phyloP scores from a whole-genome alignment of 2,113 vertebrate genomes.

The Meriones unguiculatus region DNA sequence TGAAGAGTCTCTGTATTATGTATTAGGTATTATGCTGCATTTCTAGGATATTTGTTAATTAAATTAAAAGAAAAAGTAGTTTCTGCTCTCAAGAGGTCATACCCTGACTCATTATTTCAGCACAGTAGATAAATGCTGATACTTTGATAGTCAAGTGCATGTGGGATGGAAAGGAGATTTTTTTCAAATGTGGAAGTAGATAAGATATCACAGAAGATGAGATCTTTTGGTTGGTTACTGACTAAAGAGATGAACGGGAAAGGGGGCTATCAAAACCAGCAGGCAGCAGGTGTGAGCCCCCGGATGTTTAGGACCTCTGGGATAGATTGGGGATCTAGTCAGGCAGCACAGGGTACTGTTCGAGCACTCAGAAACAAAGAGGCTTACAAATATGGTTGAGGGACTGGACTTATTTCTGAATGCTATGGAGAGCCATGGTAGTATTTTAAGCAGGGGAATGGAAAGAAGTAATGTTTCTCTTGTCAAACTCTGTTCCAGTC shows the following conservation, averaged over 20 bases:
- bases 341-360: not conserved
- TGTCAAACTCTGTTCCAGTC: not conserved
- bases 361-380: not conserved
- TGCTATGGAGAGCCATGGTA: not conserved
- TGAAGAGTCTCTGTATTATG: not conserved
- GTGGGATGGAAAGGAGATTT: not conserved
- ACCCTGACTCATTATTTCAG: not conserved
- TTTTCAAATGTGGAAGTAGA: not conserved
- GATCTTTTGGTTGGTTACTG: not conserved
- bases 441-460: not conserved
- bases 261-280: not conserved
- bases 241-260: not conserved
- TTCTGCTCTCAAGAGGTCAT: not conserved
- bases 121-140: not conserved
- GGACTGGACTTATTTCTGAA: not conserved
- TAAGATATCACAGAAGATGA: not conserved
- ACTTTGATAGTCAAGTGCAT: not conserved
- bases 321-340: not conserved
- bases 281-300: fast-evolving
- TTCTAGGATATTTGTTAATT: not conserved
- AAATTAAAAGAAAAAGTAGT: not conserved
- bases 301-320: not conserved
- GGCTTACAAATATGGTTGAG: not conserved
- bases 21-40: not conserved
- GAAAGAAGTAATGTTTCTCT: not conserved